Base-by-base conservation (phyloP, 1,140 invertebrate genomes). In the Trichonephila clavipes region DNA sequence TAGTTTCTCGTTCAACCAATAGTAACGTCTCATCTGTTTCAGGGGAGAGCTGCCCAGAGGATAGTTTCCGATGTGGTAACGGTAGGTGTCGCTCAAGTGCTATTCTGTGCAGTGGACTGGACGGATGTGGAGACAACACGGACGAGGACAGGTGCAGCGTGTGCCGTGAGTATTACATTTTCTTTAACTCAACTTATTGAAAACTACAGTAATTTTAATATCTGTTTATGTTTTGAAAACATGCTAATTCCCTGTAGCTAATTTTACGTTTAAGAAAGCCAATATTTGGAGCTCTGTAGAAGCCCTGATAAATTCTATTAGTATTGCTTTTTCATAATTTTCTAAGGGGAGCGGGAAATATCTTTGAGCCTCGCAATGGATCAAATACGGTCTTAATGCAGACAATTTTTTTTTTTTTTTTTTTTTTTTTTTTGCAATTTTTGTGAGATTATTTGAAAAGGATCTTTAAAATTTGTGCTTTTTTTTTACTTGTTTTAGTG, bases 101-200 rank as follows among this genome's bases (percentile, higher is more conserved):
- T 0, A 98, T 98, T 85, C 97, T 97, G 6, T 98, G 98, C 95
- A 98, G 97, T 14, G 98, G 98, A 10, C 96, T 97, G 10, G 98
- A 98, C 95, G 98, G 98, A 40, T 99, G 98, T 95, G 98, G 98
- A 6, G 98, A 99, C 96, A 97, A 97, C 94, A 98, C 97, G 62
- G 98, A 99, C 95, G 98, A 99, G 96, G 97, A 97, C 66, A 97
- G 97, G 94, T 99, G 98, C 95, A 96, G 96, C 88, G 97, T 98
- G 90, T 98, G 98, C 96, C 97, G 98, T 98, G 96, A 98, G 98
- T 97, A 62, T 64, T 24, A 12, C 4, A 3, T 16, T 14, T 21
- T 82, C 14, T 51, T 14, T 21, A 24, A 40, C 77, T 40, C 4
- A 4, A 2, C 34, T 21, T 34, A 12, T 14, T 18, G 18, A 7